A percentile compares a stretch with the other conserved stretches of the same genome.
Evolutionary conservation across 2,888 invertebrate genomes (phyloP).

Genomic region (Suillia variegata): DNA sequence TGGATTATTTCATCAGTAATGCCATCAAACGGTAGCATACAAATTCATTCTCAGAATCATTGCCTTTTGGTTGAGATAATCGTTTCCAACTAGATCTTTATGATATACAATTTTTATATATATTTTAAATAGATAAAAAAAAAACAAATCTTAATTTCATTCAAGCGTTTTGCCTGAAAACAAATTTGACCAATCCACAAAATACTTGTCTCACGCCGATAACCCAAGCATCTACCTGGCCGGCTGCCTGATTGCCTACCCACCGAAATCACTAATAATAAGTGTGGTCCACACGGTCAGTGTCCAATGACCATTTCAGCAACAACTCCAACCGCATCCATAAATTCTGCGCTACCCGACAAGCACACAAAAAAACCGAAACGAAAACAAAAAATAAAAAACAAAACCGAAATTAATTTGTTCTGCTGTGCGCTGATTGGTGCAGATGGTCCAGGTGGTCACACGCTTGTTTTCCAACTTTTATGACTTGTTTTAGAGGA

Average conservation of each 20-base stretch:
- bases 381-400: background rate
- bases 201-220: background rate
- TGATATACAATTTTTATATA: no score
- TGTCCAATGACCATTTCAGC: background rate
- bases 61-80: no score
- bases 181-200: no score
- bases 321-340: background rate
- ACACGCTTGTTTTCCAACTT: constrained; percentile 35
- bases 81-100: no score
- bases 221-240: background rate
- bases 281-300: background rate
- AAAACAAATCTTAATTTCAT: no score
- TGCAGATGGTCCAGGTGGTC: constrained; percentile 57
- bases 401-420: constrained; percentile 53
- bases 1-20: no score
- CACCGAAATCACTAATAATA: no score
- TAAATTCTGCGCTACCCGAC: background rate
- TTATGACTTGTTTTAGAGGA: constrained; percentile 14
- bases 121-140: no score
- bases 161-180: no score
- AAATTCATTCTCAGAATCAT: no score
- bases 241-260: background rate
- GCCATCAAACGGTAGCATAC: no score
- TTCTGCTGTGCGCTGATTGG: constrained; percentile 54
- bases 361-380: background rate